phyloP scores from a whole-genome alignment of 2,113 vertebrate genomes.

The Puma concolor region DNA sequence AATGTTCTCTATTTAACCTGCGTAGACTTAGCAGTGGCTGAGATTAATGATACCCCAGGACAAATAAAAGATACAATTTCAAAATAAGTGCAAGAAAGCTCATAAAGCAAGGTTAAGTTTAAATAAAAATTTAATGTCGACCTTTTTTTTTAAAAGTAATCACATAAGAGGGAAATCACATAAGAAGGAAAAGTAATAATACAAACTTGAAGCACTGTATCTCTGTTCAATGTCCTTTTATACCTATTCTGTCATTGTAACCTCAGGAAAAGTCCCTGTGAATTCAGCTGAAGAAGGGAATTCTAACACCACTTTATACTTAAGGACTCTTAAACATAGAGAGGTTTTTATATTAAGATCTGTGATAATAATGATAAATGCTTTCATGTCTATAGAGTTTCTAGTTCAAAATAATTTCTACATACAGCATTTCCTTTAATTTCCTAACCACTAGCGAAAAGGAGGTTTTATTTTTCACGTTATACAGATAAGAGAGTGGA shows the following conservation, averaged over 20 bases:
- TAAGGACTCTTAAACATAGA: not conserved
- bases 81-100: slow-evolving; percentile 48
- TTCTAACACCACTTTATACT: not conserved
- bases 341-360: not conserved
- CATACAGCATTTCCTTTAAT: not conserved
- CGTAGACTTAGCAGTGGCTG: not conserved
- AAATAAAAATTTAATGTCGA: not conserved
- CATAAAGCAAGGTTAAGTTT: slow-evolving; percentile 50
- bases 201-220: not conserved
- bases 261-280: not conserved
- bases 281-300: not conserved
- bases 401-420: not conserved
- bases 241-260: not conserved
- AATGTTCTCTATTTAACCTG: slow-evolving; percentile 56
- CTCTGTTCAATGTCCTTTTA: not conserved
- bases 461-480: not conserved
- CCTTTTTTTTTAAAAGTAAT: not conserved
- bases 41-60: slow-evolving; percentile 42
- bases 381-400: not conserved
- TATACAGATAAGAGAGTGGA: not conserved
- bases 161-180: not conserved
- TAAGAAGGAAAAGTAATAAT: not conserved
- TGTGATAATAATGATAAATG: not conserved
- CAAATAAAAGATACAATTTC: slow-evolving; percentile 18
- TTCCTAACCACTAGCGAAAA: not conserved